Conservation (phyloP, 2,888 invertebrate genomes). For the Cataglyphis altisquamis region DNA sequence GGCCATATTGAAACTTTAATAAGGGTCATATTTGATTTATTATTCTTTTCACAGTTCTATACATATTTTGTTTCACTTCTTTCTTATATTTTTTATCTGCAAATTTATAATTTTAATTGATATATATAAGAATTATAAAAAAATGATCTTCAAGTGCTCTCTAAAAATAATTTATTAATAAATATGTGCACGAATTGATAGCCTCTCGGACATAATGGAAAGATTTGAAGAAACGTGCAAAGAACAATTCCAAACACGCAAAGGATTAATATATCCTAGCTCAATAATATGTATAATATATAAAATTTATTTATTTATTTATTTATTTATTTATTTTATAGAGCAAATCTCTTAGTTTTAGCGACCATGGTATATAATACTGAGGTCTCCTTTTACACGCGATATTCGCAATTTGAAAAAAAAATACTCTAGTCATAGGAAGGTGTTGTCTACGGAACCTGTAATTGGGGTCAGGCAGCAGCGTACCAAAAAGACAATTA, state of each 20-base stretch:
- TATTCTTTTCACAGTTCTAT: neutral
- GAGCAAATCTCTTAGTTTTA: conserved; percentile 26
- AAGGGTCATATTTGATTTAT: neutral
- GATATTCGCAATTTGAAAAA: conserved; percentile 54
- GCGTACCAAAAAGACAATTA: conserved; percentile 77
- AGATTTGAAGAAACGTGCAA: neutral
- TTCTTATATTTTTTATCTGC: neutral
- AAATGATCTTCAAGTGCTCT: neutral
- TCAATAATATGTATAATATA: neutral
- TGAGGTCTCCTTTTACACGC: conserved; percentile 65
- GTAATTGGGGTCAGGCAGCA: conserved; percentile 66
- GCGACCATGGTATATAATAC: neutral
- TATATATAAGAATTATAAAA: neutral
- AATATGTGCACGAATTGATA: neutral
- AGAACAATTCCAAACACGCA: neutral
- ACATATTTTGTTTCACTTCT: neutral
- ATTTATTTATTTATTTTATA: conserved; percentile 64
- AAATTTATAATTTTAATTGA: neutral
- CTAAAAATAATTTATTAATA: neutral
- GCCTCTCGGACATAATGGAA: neutral
- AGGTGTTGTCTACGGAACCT: conserved; percentile 68
- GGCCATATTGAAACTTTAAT: neutral
- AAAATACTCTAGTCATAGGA: conserved; percentile 71
- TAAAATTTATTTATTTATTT: conserved; percentile 63
- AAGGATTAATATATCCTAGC: neutral